Percentiles rank a stretch among this genome's conserved stretches.
Conservation (phyloP, 2,797 vertebrate genomes). For the Synanceia verrucosa region DNA sequence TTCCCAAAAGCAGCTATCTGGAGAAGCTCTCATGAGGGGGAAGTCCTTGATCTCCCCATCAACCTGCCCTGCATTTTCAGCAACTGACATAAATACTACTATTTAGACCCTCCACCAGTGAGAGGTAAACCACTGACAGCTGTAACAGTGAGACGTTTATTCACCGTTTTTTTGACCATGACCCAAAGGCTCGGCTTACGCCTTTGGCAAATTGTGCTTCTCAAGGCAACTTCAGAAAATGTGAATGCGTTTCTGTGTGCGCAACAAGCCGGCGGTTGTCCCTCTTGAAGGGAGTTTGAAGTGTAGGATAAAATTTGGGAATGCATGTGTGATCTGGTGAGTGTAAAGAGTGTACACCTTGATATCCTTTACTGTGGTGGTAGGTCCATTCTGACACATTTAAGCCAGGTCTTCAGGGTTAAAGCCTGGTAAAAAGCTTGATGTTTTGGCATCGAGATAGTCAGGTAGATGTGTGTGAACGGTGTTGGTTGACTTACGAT, state of each 20-base stretch:
- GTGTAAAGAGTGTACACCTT: conserved; percentile 28
- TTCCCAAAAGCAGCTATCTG: conserved; percentile 61
- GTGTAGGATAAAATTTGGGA: conserved; percentile 46
- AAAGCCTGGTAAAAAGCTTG: conserved; percentile 19
- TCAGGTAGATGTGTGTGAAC: not conserved
- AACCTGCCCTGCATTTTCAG: conserved; percentile 40
- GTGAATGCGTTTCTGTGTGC: conserved; percentile 70
- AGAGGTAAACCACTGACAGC: conserved; percentile 73
- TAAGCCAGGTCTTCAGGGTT: conserved; percentile 31
- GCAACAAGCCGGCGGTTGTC: conserved; percentile 59
- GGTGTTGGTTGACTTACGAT: not conserved
- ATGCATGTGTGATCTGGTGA: conserved; percentile 35
- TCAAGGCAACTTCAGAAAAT: conserved; percentile 60
- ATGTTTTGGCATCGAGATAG: not conserved
- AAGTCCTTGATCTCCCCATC: conserved; percentile 72
- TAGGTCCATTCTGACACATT: conserved; percentile 21
- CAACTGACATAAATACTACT: conserved; percentile 64
- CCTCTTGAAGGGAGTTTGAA: conserved; percentile 48
- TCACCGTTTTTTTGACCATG: conserved; percentile 60
- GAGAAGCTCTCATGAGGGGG: conserved; percentile 57
- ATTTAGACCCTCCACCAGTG: conserved; percentile 57
- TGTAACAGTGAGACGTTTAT: conserved; percentile 71
- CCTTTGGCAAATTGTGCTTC: conserved; percentile 64
- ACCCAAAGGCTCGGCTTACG: conserved; percentile 67
- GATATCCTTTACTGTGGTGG: conserved; percentile 1